phyloP scores from a whole-genome alignment of 2,888 invertebrate genomes.

The Lasiommata megera region DNA sequence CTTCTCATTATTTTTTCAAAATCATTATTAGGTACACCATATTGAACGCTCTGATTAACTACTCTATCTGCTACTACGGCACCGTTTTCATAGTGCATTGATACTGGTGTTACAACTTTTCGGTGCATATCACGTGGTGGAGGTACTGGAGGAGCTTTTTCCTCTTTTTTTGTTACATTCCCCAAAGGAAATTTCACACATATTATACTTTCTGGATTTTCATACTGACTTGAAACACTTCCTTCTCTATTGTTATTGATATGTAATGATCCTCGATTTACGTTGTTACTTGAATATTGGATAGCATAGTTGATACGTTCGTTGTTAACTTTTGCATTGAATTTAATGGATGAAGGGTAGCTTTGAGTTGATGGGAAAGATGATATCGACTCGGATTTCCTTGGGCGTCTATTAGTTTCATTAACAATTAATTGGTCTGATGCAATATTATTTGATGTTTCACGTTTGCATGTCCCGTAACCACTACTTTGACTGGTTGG shows the following conservation, averaged over 20 bases:
- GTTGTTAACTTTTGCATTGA: slow-evolving; percentile 79
- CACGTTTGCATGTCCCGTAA: slow-evolving; percentile 72
- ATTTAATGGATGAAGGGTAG: slow-evolving; percentile 77
- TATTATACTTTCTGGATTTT: slow-evolving; percentile 68
- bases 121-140: slow-evolving; percentile 89
- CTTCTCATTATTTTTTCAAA: slow-evolving; percentile 74
- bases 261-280: slow-evolving; percentile 61
- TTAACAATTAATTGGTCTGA: slow-evolving; percentile 55
- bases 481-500: slow-evolving; percentile 77
- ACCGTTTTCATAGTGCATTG: slow-evolving; percentile 75
- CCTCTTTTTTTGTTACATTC: slow-evolving; percentile 68
- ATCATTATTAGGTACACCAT: slow-evolving; percentile 73
- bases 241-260: slow-evolving; percentile 64
- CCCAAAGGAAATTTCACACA: slow-evolving; percentile 78
- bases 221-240: slow-evolving; percentile 59
- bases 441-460: slow-evolving; percentile 71
- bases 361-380: slow-evolving; percentile 78
- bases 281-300: slow-evolving; percentile 62
- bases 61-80: slow-evolving; percentile 56
- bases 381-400: slow-evolving; percentile 76
- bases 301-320: slow-evolving; percentile 78
- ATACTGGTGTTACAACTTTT: slow-evolving; percentile 76
- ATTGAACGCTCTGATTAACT: slow-evolving; percentile 50
- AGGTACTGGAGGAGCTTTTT: slow-evolving; percentile 86
- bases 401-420: slow-evolving; percentile 58